A percentile compares a stretch with the other conserved stretches of the same genome.
These are phyloP conservation scores for Patella pellucida DNA, from an alignment of 2,888 invertebrate genomes.

Conservation along the genomic window DNA sequence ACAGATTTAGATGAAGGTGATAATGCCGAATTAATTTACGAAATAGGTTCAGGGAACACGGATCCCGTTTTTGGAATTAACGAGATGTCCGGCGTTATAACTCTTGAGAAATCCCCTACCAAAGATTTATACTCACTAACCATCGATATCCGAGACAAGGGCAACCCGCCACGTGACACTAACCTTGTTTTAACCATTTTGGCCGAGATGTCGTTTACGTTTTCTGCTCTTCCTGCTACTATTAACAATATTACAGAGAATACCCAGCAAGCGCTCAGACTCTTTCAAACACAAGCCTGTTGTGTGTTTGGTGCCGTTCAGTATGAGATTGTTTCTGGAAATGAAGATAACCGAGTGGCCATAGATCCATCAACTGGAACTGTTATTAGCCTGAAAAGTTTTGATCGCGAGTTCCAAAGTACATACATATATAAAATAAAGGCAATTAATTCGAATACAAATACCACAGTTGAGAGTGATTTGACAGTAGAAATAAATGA, in stretches of 20 bases:
- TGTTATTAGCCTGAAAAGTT: slow-evolving; percentile 32
- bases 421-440: slow-evolving; percentile 36
- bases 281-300: background rate
- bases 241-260: background rate
- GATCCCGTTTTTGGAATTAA: slow-evolving; percentile 36
- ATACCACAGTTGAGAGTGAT: slow-evolving; percentile 27
- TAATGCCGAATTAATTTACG: slow-evolving; percentile 38
- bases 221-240: background rate
- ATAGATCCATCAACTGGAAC: slow-evolving; percentile 38
- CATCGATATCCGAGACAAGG: slow-evolving; percentile 42
- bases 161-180: slow-evolving; percentile 31
- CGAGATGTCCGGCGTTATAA: slow-evolving; percentile 31
- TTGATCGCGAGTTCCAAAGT: slow-evolving; percentile 43
- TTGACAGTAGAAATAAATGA: slow-evolving; percentile 45
- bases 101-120: slow-evolving; percentile 24
- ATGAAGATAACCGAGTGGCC: background rate
- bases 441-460: slow-evolving; percentile 36
- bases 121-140: slow-evolving; percentile 30
- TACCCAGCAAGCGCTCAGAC: background rate
- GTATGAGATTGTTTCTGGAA: slow-evolving; percentile 16
- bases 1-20: slow-evolving; percentile 41
- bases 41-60: slow-evolving; percentile 33
- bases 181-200: slow-evolving; percentile 37
- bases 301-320: background rate
- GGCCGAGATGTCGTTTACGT: slow-evolving; percentile 16